phyloP scores from a whole-genome alignment of 2,888 invertebrate genomes.

The Chalcosyrphus nemorum region DNA sequence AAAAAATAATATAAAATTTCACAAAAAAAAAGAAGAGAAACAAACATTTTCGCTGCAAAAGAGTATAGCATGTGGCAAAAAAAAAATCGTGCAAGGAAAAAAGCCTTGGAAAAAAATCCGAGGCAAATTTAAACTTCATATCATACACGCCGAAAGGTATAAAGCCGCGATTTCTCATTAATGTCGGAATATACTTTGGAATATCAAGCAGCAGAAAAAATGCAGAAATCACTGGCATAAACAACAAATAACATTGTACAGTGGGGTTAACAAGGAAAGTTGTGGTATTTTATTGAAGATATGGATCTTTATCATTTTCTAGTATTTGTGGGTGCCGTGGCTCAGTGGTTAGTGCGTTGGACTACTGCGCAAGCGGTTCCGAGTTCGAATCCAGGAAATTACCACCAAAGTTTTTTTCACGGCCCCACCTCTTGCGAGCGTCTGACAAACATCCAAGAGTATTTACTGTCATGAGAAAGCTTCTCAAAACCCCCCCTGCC shows the following conservation, averaged over 20 bases:
- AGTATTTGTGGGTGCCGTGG: too few relatives aligned
- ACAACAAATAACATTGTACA: background rate
- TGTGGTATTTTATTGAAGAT: too few relatives aligned
- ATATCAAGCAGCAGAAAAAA: slow-evolving; percentile 3
- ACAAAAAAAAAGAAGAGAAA: background rate
- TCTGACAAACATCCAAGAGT: too few relatives aligned
- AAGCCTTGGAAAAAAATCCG: background rate
- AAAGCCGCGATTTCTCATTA: slow-evolving; percentile 54
- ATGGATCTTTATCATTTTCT: too few relatives aligned
- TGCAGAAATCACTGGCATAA: background rate
- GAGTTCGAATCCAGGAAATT: too few relatives aligned
- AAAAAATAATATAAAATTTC: slow-evolving; percentile 2
- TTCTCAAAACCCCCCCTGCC: too few relatives aligned
- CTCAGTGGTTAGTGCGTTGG: too few relatives aligned
- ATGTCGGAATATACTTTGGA: slow-evolving; percentile 28
- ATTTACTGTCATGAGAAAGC: too few relatives aligned
- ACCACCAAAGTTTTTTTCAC: too few relatives aligned
- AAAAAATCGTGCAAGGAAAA: background rate
- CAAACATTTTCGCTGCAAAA: slow-evolving; percentile 12
- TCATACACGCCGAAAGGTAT: slow-evolving; percentile 48
- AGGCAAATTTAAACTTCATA: slow-evolving; percentile 43
- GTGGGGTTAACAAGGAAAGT: background rate
- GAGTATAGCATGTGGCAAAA: background rate
- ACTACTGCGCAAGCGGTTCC: too few relatives aligned
- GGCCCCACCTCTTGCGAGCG: too few relatives aligned